phyloP scores from a whole-genome alignment of 2,797 vertebrate genomes.

The Centropyge bicolor region DNA sequence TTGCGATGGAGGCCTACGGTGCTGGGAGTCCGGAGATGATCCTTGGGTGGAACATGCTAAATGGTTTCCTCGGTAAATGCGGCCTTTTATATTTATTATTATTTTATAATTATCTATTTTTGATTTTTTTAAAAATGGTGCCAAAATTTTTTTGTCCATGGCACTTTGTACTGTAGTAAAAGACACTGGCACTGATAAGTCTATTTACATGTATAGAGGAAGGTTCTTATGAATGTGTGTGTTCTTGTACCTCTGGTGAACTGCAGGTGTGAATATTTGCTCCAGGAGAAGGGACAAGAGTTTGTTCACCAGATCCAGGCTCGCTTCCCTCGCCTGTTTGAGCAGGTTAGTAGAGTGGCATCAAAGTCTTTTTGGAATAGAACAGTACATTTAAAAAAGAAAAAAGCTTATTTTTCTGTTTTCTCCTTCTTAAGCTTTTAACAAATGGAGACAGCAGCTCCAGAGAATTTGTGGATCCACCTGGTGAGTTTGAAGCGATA shows the following conservation, averaged over 20 bases:
- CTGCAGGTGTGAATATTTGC: slow-evolving; percentile 94
- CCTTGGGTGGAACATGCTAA: slow-evolving; percentile 99
- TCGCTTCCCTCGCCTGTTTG: slow-evolving; percentile 96
- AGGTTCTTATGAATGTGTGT: background rate
- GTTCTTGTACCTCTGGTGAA: slow-evolving; percentile 6
- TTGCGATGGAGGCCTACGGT: slow-evolving; percentile 97
- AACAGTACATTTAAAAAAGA: background rate
- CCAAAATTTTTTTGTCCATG: background rate
- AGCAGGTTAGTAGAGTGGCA: slow-evolving; percentile 87
- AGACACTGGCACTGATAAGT: background rate
- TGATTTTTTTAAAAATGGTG: background rate
- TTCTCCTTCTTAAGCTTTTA: slow-evolving; percentile 85
- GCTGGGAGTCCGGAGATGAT: slow-evolving; percentile 98
- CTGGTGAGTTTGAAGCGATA: slow-evolving; percentile 85
- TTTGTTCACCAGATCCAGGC: slow-evolving; percentile 96
- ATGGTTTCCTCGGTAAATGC: slow-evolving; percentile 97
- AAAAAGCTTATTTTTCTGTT: slow-evolving; percentile 7
- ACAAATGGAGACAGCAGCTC: slow-evolving; percentile 90
- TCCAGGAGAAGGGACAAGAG: slow-evolving; percentile 93
- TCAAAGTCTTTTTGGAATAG: background rate
- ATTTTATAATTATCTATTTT: too few species aligned
- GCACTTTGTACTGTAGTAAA: background rate
- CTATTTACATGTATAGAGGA: background rate
- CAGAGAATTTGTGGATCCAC: slow-evolving; percentile 92
- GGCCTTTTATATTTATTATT: background rate